These are phyloP conservation scores for Drosophila incognita DNA, from an alignment of 2,888 invertebrate species.

Conservation along the genomic window DNA sequence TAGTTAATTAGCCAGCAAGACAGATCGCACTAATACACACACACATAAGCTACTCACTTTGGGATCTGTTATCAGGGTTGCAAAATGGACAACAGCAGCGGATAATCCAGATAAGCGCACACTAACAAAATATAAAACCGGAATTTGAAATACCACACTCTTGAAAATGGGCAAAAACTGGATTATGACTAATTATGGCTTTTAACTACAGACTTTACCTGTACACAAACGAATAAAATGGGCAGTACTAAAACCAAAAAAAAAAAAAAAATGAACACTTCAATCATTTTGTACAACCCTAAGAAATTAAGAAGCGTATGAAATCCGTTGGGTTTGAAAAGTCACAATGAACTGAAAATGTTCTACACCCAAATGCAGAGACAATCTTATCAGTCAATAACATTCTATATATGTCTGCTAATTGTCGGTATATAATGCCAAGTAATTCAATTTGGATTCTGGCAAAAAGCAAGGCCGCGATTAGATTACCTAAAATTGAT, in stretches of 20 bases:
- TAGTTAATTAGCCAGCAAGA: background rate
- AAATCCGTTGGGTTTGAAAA: constrained; percentile 30
- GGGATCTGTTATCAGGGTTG: constrained; percentile 5
- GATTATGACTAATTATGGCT: background rate
- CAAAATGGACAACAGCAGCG: constrained; percentile 28
- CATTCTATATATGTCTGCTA: background rate
- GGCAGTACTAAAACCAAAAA: constrained; percentile 64
- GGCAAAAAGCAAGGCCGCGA: constrained; percentile 17
- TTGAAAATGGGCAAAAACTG: constrained; percentile 8
- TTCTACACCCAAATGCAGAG: background rate
- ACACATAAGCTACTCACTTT: constrained; percentile 27
- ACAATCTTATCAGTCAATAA: constrained; percentile 25
- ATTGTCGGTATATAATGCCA: background rate
- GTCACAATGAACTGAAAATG: constrained; percentile 22
- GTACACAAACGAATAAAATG: constrained; percentile 58
- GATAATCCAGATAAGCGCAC: constrained; percentile 46
- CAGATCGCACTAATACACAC: background rate
- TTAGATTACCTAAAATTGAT: constrained; percentile 19
- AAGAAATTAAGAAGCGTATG: background rate
- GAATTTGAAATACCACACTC: constrained; percentile 49
- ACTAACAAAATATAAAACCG: constrained; percentile 38
- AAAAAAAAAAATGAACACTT: constrained; percentile 54
- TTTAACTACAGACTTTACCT: constrained; percentile 51
- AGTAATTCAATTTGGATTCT: constrained; percentile 14
- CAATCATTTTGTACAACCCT: constrained; percentile 45